phyloP scores from a whole-genome alignment of 2,888 invertebrate species.

The Synergus japonicus region DNA sequence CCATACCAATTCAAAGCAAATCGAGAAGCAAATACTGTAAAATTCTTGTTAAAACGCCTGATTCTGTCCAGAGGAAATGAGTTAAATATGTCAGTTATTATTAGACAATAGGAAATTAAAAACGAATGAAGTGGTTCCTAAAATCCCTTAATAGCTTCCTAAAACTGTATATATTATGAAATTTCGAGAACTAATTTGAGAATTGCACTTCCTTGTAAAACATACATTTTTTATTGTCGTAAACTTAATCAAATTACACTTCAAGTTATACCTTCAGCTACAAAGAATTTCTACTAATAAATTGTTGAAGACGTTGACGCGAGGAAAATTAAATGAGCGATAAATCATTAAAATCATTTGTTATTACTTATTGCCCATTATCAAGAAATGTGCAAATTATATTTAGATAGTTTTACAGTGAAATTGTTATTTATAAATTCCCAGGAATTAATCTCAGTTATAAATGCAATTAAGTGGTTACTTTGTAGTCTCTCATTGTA shows the following conservation, averaged over 20 bases:
- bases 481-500: neutral
- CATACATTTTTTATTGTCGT: neutral
- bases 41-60: constrained; percentile 2
- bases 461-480: neutral
- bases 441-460: neutral
- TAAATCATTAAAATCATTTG: constrained; percentile 18
- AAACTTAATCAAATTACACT: neutral
- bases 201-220: neutral
- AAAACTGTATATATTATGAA: no score
- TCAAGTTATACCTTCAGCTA: constrained; percentile 1
- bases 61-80: neutral
- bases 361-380: constrained; percentile 29
- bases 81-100: neutral
- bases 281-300: constrained; percentile 35
- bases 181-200: neutral
- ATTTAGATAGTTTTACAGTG: neutral
- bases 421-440: constrained; percentile 6
- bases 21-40: neutral
- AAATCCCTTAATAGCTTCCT: no score
- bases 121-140: neutral
- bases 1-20: neutral
- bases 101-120: neutral
- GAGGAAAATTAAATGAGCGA: constrained; percentile 8
- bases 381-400: constrained; percentile 15
- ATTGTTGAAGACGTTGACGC: constrained; percentile 35